phyloP scores from a whole-genome alignment of 2,888 invertebrate genomes.

The Cylindroiulus punctatus region DNA sequence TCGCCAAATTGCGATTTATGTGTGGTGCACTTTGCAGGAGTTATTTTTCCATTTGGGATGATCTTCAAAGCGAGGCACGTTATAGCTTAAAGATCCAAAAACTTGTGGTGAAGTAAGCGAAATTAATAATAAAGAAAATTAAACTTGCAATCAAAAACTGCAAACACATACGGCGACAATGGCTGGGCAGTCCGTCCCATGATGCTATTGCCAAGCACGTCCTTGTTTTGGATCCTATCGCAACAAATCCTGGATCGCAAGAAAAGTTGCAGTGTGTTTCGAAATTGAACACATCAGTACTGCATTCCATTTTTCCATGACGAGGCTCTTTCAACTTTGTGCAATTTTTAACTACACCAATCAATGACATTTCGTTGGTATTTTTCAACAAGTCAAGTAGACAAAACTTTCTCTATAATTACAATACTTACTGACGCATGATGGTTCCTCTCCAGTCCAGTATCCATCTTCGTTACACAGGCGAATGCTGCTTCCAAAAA shows the following conservation, averaged over 20 bases:
- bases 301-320: slow-evolving; percentile 71
- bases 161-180: slow-evolving; percentile 72
- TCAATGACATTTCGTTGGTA: not conserved
- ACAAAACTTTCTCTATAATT: slow-evolving; percentile 1
- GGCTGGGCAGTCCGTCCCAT: slow-evolving; percentile 76
- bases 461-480: slow-evolving; percentile 74
- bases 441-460: slow-evolving; percentile 75
- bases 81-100: slow-evolving; percentile 64
- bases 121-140: not conserved
- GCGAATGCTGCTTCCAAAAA: slow-evolving; percentile 70
- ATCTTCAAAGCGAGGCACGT: slow-evolving; percentile 69
- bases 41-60: slow-evolving; percentile 70
- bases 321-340: slow-evolving; percentile 70
- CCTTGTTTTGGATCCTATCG: slow-evolving; percentile 74
- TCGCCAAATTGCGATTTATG: slow-evolving; percentile 71
- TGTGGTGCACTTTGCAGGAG: slow-evolving; percentile 70
- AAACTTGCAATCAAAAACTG: not conserved
- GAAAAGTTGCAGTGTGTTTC: slow-evolving; percentile 75
- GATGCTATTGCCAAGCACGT: slow-evolving; percentile 75
- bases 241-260: slow-evolving; percentile 73
- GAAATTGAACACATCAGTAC: slow-evolving; percentile 67
- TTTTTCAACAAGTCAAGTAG: not conserved
- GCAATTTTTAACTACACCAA: slow-evolving; percentile 65
- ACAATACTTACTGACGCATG: slow-evolving; percentile 71
- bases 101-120: not conserved